Conservation (phyloP, 2,888 invertebrate genomes). For the Clunio marinus region DNA sequence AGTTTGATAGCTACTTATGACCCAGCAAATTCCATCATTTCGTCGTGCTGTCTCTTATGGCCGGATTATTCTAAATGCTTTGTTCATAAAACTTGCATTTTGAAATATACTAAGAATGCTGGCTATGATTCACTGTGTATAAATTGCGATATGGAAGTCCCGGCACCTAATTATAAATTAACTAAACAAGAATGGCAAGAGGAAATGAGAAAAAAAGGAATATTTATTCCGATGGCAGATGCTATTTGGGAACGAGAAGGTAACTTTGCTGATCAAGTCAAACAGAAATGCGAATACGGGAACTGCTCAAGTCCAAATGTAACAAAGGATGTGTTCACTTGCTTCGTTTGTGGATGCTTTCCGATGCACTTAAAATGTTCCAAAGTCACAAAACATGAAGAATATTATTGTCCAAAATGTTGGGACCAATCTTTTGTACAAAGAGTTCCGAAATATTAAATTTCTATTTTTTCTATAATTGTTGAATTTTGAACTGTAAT, state of each 20-base stretch:
- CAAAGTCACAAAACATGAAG: neutral
- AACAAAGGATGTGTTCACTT: neutral
- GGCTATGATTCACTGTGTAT: conserved; percentile 1
- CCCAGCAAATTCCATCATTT: neutral
- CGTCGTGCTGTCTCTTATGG: neutral
- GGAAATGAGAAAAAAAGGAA: neutral
- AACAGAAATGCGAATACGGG: neutral
- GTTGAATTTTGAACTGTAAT: too few species aligned
- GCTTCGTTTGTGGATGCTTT: conserved; percentile 16
- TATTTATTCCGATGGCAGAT: conserved; percentile 8
- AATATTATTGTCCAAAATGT: conserved; percentile 11
- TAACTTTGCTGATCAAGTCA: neutral
- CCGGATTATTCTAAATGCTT: neutral
- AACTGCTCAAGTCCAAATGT: neutral
- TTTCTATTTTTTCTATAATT: too few species aligned
- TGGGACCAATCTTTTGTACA: conserved; percentile 1
- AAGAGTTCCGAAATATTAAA: neutral
- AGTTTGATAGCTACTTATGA: neutral
- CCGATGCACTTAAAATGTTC: conserved; percentile 1
- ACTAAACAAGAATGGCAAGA: neutral
- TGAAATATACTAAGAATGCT: neutral
- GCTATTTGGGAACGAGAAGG: conserved; percentile 2
- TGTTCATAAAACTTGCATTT: neutral
- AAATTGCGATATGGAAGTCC: neutral
- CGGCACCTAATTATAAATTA: neutral